Evolutionary conservation across 92 coral and sea anemone genomes (phyloP).

Genomic region (Zoanthus solanderi): DNA sequence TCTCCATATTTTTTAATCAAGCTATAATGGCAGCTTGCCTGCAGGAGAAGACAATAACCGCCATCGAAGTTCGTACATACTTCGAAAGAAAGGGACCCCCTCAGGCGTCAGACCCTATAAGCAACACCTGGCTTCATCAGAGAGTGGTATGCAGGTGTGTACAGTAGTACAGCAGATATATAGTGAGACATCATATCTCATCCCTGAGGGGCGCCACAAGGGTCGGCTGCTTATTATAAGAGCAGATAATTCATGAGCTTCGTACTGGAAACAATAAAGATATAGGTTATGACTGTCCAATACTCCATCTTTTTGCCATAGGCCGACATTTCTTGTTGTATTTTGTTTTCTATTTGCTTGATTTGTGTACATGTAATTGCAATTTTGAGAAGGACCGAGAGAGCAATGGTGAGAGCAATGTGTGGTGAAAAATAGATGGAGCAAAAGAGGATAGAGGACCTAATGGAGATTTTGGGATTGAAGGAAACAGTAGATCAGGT

Average conservation of each 20-base stretch:
- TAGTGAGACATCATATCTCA: conserved; percentile 46
- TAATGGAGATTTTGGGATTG: too few relatives aligned
- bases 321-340: too few relatives aligned
- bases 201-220: conserved; percentile 41
- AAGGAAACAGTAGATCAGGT: too few relatives aligned
- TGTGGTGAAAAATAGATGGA: too few relatives aligned
- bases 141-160: conserved; percentile 89
- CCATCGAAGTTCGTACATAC: conserved; percentile 70
- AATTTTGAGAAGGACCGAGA: too few relatives aligned
- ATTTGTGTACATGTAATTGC: too few relatives aligned
- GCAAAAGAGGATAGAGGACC: too few relatives aligned
- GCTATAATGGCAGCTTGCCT: conserved; percentile 85
- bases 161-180: neutral
- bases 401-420: too few relatives aligned
- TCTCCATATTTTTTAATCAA: conserved; percentile 47
- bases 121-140: conserved; percentile 86
- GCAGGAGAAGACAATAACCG: conserved; percentile 67
- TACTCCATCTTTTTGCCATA: too few relatives aligned
- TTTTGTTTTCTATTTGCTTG: too few relatives aligned
- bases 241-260: conserved; percentile 23
- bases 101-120: conserved; percentile 91
- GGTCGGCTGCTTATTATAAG: conserved; percentile 33
- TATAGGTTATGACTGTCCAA: too few relatives aligned
- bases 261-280: neutral
- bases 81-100: conserved; percentile 72